Evolutionary conservation across 2,888 invertebrate species (phyloP), one percentile per base, ranked within the genome.

Genomic region (Parapristionchus giblindavisi): DNA sequence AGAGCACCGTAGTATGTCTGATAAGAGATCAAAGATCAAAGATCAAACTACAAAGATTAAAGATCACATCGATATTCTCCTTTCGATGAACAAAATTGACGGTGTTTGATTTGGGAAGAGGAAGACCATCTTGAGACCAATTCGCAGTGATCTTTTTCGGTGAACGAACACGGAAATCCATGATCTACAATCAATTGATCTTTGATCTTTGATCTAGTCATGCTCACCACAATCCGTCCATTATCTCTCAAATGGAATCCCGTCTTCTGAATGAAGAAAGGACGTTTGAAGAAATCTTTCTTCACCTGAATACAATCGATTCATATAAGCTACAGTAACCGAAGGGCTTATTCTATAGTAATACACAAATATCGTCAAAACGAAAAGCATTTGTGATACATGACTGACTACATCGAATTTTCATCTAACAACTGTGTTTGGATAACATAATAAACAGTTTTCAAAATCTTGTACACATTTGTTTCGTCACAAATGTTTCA

Each of bases 1-100:
- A 72, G 60, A 3, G 72, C 72, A 0, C 72, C 72, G 48, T 72
- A 72, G 72, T 72, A 72, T 21, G 72, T 72, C 72, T 72, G 60
- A 17, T 21, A 5, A 43, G 8, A 8, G 29, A 56, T 58, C 14
- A 32, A 27, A 58, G 58, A 58, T 58, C 58, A 29, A 58, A 32
- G 27, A 29, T 27, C 58, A 54, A 11, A 54, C 6, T 54, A 54
- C n/a, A 32, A 70, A 52, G 27, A 6, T 24, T 5, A 6, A 21
- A 36, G 2, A 40, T 32, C 32, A 72, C 72, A 72, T 72, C 72
- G 3, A 27, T 60, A 60, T 60, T 60, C 48, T 72, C 72, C 72
- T 60, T 58, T n/a, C 72, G 14, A 29, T 60, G 60, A 6, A 72
- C 72, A 29, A 72, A 58, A 32, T 72, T 72, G 48, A 60, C 72